phyloP scores from a whole-genome alignment of 2,888 invertebrate species.

The Tortrix viridana region DNA sequence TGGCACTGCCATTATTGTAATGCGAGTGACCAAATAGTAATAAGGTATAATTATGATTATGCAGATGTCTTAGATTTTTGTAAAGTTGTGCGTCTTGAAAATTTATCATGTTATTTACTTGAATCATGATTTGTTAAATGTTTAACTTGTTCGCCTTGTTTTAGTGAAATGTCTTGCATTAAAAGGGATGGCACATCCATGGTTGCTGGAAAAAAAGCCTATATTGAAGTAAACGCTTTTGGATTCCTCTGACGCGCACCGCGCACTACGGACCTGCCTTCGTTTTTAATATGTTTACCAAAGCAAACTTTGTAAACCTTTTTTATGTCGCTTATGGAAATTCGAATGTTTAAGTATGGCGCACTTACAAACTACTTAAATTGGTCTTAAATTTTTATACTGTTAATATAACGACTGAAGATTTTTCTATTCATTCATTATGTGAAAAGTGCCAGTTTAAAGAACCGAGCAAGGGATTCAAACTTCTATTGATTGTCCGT shows the following conservation, averaged over 20 bases:
- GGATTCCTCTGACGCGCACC: neutral
- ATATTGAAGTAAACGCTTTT: too few species aligned
- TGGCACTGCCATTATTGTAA: conserved; percentile 23
- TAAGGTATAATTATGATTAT: conserved; percentile 12
- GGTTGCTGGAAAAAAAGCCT: too few species aligned
- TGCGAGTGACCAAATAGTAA: conserved; percentile 27
- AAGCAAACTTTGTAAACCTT: neutral
- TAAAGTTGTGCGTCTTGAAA: neutral
- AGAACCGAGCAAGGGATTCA: neutral
- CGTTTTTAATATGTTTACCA: neutral
- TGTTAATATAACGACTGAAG: neutral
- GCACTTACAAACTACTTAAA: neutral
- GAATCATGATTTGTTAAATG: neutral
- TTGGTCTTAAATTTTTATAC: neutral
- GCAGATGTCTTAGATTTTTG: conserved; percentile 7
- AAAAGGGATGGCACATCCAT: neutral
- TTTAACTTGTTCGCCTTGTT: neutral
- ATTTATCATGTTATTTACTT: neutral
- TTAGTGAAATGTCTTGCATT: neutral
- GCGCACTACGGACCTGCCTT: neutral
- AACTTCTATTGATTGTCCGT: conserved; percentile 2
- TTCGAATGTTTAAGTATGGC: neutral
- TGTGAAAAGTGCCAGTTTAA: too few species aligned
- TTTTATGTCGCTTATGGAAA: conserved; percentile 2
- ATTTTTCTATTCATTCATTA: too few species aligned